phyloP scores from a whole-genome alignment of 2,797 vertebrate genomes.

The Lerista edwardsae region DNA sequence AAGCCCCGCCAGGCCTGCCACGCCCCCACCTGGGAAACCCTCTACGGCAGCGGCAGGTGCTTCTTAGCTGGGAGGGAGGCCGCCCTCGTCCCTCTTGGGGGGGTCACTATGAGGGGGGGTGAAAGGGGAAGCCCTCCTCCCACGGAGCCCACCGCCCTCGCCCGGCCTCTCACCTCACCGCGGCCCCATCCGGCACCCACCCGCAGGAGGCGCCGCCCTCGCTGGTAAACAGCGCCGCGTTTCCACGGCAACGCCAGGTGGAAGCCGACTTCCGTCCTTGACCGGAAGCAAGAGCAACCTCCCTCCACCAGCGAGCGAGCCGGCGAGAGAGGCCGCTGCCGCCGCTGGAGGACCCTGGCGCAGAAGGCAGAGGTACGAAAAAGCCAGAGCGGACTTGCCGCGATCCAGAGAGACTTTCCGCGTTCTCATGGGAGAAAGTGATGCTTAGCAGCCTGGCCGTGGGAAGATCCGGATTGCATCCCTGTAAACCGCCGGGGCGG shows the following conservation, averaged over 20 bases:
- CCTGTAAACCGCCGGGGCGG: too few species aligned
- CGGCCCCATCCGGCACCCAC: constrained; percentile 14
- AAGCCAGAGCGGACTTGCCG: too few species aligned
- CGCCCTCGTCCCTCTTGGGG: neutral
- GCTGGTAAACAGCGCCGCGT: constrained; percentile 15
- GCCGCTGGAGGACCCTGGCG: too few species aligned
- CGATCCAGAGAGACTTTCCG: too few species aligned
- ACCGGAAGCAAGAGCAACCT: neutral
- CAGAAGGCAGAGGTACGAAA: too few species aligned
- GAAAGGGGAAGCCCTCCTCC: neutral
- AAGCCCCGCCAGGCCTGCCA: too few species aligned
- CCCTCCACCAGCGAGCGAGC: neutral
- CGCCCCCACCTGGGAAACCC: neutral
- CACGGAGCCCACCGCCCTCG: neutral
- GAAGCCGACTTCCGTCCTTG: neutral
- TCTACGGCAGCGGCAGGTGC: neutral
- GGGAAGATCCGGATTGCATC: too few species aligned
- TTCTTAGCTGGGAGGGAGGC: neutral
- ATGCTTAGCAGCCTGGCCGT: too few species aligned
- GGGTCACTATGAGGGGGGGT: too few species aligned
- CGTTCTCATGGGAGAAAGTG: too few species aligned
- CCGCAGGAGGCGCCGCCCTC: neutral
- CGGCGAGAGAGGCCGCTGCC: neutral
- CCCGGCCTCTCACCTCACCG: neutral
- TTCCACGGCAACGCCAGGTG: neutral